Evolutionary conservation across 53 echinoderm and acorn worm genomes (phyloP).

Genomic region (Zoroaster sp.): DNA sequence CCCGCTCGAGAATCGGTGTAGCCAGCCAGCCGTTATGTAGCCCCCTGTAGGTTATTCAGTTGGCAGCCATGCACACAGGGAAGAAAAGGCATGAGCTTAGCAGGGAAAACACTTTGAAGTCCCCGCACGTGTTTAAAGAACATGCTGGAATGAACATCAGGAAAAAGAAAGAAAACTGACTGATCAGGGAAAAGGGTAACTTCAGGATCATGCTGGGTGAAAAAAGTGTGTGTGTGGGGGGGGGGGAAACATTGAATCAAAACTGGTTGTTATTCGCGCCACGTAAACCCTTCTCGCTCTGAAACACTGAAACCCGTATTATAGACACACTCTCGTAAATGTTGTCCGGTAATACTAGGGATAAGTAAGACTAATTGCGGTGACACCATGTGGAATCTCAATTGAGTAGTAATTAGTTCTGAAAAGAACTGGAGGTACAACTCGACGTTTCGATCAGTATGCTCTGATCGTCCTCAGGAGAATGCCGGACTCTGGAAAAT

Average conservation of each 20-base stretch:
- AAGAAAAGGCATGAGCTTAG: background rate
- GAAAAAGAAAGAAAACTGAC: background rate
- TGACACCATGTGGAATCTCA: too few species aligned
- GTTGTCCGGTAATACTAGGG: too few species aligned
- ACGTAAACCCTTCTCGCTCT: background rate
- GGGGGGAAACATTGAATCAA: constrained; percentile 7
- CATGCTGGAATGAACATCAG: background rate
- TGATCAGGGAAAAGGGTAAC: constrained; percentile 5
- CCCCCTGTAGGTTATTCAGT: constrained; percentile 25
- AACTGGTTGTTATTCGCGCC: background rate
- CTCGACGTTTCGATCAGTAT: too few species aligned
- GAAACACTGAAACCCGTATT: background rate
- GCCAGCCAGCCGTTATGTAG: constrained; percentile 41
- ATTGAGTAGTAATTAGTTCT: too few species aligned
- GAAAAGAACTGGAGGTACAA: too few species aligned
- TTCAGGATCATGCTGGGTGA: too few species aligned
- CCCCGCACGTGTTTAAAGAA: constrained; percentile 30
- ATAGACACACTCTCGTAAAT: too few species aligned
- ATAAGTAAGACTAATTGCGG: too few species aligned
- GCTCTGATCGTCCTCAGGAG: too few species aligned
- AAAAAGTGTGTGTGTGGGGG: background rate
- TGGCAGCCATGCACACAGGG: background rate
- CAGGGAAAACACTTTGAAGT: constrained; percentile 18
- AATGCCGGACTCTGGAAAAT: too few species aligned
- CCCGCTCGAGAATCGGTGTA: constrained; percentile 5